Base-by-base conservation (phyloP, 2,888 invertebrate genomes). In the Mallateleia sp. region DNA sequence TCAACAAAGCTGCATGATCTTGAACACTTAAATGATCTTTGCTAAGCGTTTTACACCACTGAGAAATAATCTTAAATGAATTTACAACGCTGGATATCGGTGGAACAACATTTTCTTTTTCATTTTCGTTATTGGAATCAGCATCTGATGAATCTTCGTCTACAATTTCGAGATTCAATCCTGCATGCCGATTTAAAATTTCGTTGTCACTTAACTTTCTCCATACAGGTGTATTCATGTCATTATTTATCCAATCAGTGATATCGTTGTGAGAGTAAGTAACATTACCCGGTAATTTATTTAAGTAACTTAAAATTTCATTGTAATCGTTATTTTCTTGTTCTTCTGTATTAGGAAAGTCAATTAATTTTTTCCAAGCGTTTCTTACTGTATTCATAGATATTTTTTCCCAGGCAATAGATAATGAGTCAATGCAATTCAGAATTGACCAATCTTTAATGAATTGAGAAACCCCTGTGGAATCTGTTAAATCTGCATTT, bases 391-490 rank as follows among this genome's bases (percentile, higher is more conserved):
- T 14, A 6, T 42, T 24, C 18, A 11, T 4, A 8, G 67, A 50
- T 5, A 67, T 32, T 20, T 67, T 67, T 67, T 67, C 50, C 67
- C 67, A 67, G 18, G 50, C 67, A n/a, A 67, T 50, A n/a, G n/a
- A 50, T 14, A 67, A 9, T 9, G 67, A 8, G 32, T 67, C 50
- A 32, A 34, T 20, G 22, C 60, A 60, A 5, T 60, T 22, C 14
- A 60, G 32, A 38, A 60, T 38, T 2, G 18, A 34, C 60, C 60
- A 60, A 22, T 60, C 22, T 9, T 18, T 20, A 20, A 60, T 38
- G 22, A 60, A 38, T 20, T 60, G 9, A 22, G 24, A 11, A 58
- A 60, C 60, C 1, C 60, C 60, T 60, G 18, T n/a, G n/a, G n/a
- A n/a, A n/a, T n/a, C n/a, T n/a, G n/a, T n/a, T n/a, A n/a, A n/a